Evolutionary conservation across 23 tunicate genomes (phyloP), one percentile per base, ranked within the genome.

Genomic region (Aplidium turbinatum): DNA sequence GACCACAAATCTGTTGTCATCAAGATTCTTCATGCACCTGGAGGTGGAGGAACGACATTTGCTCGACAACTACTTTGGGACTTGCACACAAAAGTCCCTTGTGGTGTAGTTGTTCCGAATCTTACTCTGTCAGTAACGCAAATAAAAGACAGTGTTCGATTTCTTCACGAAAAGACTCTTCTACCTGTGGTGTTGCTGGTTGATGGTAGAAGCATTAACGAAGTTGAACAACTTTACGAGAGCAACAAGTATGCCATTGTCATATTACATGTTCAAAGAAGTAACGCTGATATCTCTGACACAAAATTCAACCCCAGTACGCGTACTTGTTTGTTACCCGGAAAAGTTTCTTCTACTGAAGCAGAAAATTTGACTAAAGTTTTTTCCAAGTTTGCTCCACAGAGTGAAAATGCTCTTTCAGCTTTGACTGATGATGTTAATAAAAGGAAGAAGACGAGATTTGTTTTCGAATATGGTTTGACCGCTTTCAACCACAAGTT

Each of bases 1-100:
- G 56, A 56, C 9, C 30, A 75, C 1, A 31, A 72, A 38, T 25
- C 58, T 3, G 38, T 61, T 23, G 47, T 81, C 1, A 45, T 71
- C n/a, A 81, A 62, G 0, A 24, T 81, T 28, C 60, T 36, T 27
- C 86, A 81, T 57, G 25, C 78, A 1, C 86, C 86, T 1, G 78
- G 86, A n/a, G 77, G 86, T 45, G 86, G 86, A 20, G 86, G 86
- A 39, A 71, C 78, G 1, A 81, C 86, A n/a, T 39, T 81, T 40
- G 61, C 70, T 58, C 78, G 86, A 4, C 68, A 60, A 31, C 19
- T 81, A 1, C 33, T 81, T 7, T 81, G 86, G 86, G 29, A 71
- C 26, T 42, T 81, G n/a, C 57, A 78, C 2, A 18, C 54, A 1
- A 28, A 57, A 9, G 71, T 72, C 2, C 86, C 86, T 5, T 81